phyloP scores from a whole-genome alignment of 2,797 vertebrate species.

The Chaetophractus vellerosus region DNA sequence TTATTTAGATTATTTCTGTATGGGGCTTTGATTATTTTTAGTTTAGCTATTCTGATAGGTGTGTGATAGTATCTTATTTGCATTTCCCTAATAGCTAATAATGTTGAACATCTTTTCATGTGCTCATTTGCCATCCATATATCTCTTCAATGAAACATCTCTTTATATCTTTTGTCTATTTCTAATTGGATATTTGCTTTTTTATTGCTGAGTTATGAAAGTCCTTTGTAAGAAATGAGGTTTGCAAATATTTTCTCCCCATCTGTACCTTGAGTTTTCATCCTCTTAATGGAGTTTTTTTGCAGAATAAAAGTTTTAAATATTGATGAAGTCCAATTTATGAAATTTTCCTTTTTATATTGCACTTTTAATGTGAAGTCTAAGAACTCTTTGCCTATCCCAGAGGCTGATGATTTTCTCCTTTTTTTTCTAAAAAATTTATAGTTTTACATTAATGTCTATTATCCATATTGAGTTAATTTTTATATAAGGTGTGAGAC shows the following conservation, averaged over 20 bases:
- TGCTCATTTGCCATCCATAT: not conserved
- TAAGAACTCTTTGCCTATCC: not conserved
- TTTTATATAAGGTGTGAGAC: not conserved
- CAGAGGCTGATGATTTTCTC: not conserved
- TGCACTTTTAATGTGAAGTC: not conserved
- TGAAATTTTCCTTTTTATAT: not conserved
- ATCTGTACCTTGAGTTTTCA: not conserved
- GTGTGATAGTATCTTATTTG: not conserved
- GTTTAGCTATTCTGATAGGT: not conserved
- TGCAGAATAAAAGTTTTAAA: not conserved
- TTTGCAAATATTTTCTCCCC: conserved; percentile 22
- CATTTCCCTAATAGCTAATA: not conserved
- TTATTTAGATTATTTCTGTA: not conserved
- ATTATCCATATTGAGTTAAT: conserved; percentile 4
- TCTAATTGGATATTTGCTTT: conserved; percentile 20
- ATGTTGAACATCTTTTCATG: not conserved
- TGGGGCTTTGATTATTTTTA: not conserved
- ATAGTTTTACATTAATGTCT: not conserved
- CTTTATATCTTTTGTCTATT: not conserved
- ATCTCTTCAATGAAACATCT: not conserved
- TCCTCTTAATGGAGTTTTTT: not conserved
- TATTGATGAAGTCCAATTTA: not conserved
- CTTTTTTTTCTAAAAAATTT: not conserved
- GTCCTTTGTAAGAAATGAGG: not conserved
- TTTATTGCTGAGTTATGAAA: not conserved